Evolutionary conservation across 2,888 invertebrate species (phyloP).

Genomic region (Anticlea derivata): DNA sequence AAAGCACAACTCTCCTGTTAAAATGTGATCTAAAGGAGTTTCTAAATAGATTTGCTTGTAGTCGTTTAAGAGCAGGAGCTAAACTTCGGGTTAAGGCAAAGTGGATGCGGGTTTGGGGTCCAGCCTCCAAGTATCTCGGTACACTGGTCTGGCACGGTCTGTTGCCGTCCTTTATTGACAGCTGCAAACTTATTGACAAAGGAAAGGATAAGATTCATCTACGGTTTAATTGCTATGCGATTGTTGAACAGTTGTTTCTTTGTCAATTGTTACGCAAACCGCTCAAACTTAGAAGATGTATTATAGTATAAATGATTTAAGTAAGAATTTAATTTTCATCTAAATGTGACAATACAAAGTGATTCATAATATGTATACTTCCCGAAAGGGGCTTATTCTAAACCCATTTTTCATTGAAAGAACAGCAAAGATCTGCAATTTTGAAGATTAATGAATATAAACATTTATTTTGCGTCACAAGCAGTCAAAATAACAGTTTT

Average conservation of each 20-base stretch:
- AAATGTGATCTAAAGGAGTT: constrained; percentile 44
- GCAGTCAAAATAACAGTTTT: too few relatives aligned
- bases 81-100: constrained; percentile 64
- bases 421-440: too few relatives aligned
- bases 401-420: too few relatives aligned
- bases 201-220: constrained; percentile 42
- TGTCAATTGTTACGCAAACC: constrained; percentile 33
- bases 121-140: constrained; percentile 80
- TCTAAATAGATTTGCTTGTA: constrained; percentile 68
- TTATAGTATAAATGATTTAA: neutral
- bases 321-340: neutral
- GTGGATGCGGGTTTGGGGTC: constrained; percentile 74
- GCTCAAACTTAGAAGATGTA: constrained; percentile 4
- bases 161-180: constrained; percentile 57
- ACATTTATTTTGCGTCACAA: too few relatives aligned
- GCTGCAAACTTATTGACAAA: constrained; percentile 58
- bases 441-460: too few relatives aligned
- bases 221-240: constrained; percentile 29
- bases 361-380: too few relatives aligned
- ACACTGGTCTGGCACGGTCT: constrained; percentile 65
- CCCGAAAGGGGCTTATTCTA: too few relatives aligned
- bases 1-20: constrained; percentile 66
- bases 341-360: neutral
- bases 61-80: constrained; percentile 65
- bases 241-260: constrained; percentile 34